phyloP scores from a whole-genome alignment of 2,113 vertebrate species.

The Archocentrus centrarchus region DNA sequence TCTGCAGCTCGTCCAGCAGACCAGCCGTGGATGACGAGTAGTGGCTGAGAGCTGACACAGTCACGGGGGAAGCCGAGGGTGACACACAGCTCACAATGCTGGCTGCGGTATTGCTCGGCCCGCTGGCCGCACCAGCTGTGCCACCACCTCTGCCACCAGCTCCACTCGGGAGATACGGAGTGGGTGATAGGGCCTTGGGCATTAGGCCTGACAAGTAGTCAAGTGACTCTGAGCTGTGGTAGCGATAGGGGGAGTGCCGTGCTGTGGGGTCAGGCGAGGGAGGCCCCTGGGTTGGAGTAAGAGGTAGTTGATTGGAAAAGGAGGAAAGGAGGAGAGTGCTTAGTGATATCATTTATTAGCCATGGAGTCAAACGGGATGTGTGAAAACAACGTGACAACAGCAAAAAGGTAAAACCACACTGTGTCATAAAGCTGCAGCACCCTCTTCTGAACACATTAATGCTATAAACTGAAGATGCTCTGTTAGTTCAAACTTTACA shows the following conservation, averaged over 20 bases:
- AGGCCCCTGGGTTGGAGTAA: conserved; percentile 61
- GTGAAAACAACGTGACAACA: conserved; percentile 43
- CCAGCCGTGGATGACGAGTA: conserved; percentile 86
- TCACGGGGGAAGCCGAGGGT: conserved; percentile 77
- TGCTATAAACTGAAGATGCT: conserved; percentile 69
- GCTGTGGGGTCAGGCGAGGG: conserved; percentile 62
- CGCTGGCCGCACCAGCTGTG: conserved; percentile 43
- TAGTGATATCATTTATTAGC: conserved; percentile 68
- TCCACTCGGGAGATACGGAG: conserved; percentile 71
- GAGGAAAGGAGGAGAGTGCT: conserved; percentile 66
- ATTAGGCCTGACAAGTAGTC: conserved; percentile 81
- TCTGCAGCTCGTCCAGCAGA: conserved; percentile 88
- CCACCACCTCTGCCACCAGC: conserved; percentile 46
- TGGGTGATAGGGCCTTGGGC: conserved; percentile 74
- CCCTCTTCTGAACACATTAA: conserved; percentile 39
- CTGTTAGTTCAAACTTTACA: conserved; percentile 62
- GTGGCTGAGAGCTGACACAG: conserved; percentile 86
- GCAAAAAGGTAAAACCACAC: conserved; percentile 41
- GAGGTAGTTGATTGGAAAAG: conserved; percentile 55
- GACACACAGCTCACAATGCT: conserved; percentile 55
- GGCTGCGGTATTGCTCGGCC: conserved; percentile 25
- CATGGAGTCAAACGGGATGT: conserved; percentile 48
- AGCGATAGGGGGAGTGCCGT: conserved; percentile 71
- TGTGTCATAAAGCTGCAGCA: conserved; percentile 33
- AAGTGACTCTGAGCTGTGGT: conserved; percentile 78